Conservation (phyloP, 2,113 vertebrate genomes). For the Opisthocomus hoazin region DNA sequence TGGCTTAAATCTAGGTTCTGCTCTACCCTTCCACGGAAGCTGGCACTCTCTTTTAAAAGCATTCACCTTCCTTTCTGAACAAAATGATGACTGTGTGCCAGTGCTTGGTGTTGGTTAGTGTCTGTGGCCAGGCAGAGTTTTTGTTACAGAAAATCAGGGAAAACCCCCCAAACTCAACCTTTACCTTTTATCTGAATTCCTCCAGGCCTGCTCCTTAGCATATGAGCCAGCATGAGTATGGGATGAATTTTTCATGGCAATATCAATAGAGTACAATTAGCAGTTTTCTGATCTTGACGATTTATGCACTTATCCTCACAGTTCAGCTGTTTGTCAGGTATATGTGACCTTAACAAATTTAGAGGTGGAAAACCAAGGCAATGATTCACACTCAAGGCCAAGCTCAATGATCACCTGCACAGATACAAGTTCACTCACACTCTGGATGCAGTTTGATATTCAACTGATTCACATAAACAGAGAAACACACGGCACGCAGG, state of each 20-base stretch:
- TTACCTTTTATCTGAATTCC: not conserved
- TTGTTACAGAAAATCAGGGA: not conserved
- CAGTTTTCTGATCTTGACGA: not conserved
- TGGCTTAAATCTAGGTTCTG: not conserved
- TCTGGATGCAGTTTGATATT: not conserved
- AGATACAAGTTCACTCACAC: not conserved
- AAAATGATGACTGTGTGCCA: not conserved
- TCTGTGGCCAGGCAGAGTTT: not conserved
- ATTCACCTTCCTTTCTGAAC: not conserved
- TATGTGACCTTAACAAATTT: not conserved
- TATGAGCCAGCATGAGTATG: not conserved
- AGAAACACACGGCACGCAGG: not conserved
- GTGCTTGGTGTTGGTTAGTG: not conserved
- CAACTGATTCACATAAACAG: not conserved
- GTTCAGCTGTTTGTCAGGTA: not conserved
- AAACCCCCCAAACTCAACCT: rapidly evolving
- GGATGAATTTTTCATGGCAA: not conserved
- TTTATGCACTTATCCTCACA: not conserved
- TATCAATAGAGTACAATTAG: not conserved
- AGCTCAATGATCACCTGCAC: not conserved
- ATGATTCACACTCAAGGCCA: not conserved
- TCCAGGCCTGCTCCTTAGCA: not conserved
- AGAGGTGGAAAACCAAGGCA: not conserved
- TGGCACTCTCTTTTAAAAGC: not conserved
- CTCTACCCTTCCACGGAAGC: not conserved